A percentile compares a stretch with the other conserved stretches of the same genome.
Conservation (phyloP, 1,140 invertebrate species). For the Pseudomyrmex sp. region DNA sequence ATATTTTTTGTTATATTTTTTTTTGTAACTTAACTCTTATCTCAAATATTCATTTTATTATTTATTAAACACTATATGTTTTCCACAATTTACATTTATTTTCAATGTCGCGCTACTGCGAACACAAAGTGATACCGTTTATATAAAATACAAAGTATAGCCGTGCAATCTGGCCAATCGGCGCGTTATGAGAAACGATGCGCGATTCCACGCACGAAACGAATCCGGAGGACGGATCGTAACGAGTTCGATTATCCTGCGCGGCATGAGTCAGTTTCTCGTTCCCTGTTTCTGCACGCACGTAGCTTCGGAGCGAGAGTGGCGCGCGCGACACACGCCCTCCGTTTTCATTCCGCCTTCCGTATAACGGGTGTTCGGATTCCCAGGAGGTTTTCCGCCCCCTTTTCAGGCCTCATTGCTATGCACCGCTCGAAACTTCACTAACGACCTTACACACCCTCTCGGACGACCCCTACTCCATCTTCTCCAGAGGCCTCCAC, state of each 20-base stretch:
- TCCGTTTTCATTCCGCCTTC: conserved; percentile 64
- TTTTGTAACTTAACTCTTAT: too few relatives aligned
- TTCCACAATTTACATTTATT: too few relatives aligned
- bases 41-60: too few relatives aligned
- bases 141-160: too few relatives aligned
- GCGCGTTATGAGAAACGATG: neutral
- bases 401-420: conserved; percentile 81
- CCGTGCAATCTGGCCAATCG: neutral
- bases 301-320: neutral
- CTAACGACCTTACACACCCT: conserved; percentile 82
- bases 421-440: conserved; percentile 82
- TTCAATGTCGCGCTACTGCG: too few relatives aligned
- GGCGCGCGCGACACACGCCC: conserved; percentile 38
- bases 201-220: conserved; percentile 79
- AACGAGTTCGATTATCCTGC: conserved; percentile 83
- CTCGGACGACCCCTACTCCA: conserved; percentile 14
- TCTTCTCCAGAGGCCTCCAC: conserved; percentile 4
- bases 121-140: too few relatives aligned
- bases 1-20: too few relatives aligned
- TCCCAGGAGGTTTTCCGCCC: conserved; percentile 82
- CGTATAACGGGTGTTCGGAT: conserved; percentile 80
- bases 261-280: conserved; percentile 81
- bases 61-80: too few relatives aligned
- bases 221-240: conserved; percentile 79
- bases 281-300: conserved; percentile 6